Percentiles rank a stretch among this genome's conserved stretches.
These are phyloP conservation scores for Zhuqinia jingwanae DNA, from an alignment of 2,888 invertebrate genomes.

Conservation along the genomic window DNA sequence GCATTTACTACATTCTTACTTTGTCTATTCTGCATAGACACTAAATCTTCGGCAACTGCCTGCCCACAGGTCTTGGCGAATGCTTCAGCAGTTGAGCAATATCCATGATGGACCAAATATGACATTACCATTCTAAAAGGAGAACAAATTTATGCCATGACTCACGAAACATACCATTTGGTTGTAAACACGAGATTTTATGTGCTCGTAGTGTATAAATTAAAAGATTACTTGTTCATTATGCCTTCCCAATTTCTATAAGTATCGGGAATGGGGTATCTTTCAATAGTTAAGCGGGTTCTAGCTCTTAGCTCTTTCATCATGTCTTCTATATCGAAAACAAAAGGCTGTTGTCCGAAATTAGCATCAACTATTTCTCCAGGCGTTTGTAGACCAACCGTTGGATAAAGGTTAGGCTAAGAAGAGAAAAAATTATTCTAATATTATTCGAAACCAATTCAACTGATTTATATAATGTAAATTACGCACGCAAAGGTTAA, in stretches of 20 bases:
- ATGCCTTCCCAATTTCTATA: constrained; percentile 96
- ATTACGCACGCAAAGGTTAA: too few species aligned
- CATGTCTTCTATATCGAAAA: constrained; percentile 99
- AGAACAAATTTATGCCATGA: not conserved
- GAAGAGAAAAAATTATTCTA: not conserved
- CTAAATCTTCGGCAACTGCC: constrained; percentile 94
- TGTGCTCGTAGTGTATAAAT: too few species aligned
- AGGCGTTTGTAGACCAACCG: constrained; percentile 98
- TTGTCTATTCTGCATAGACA: constrained; percentile 97
- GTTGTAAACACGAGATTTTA: too few species aligned
- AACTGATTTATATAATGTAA: too few species aligned
- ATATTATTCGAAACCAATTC: too few species aligned
- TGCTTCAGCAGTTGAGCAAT: constrained; percentile 95
- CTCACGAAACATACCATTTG: too few species aligned
- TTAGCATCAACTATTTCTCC: constrained; percentile 99
- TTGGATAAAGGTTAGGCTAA: constrained; percentile 97
- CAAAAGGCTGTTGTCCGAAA: constrained; percentile 98
- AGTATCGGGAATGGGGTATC: constrained; percentile 92
- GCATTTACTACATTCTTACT: constrained; percentile 84
- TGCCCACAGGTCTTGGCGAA: constrained; percentile 95
- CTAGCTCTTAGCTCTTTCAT: constrained; percentile 93
- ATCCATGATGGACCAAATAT: constrained; percentile 99
- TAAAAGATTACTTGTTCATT: constrained; percentile 89
- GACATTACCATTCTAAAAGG: constrained; percentile 94
- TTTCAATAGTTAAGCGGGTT: constrained; percentile 91